These are phyloP conservation scores for Hirundo rustica DNA, from an alignment of 2,797 vertebrate genomes.

Conservation along the genomic window DNA sequence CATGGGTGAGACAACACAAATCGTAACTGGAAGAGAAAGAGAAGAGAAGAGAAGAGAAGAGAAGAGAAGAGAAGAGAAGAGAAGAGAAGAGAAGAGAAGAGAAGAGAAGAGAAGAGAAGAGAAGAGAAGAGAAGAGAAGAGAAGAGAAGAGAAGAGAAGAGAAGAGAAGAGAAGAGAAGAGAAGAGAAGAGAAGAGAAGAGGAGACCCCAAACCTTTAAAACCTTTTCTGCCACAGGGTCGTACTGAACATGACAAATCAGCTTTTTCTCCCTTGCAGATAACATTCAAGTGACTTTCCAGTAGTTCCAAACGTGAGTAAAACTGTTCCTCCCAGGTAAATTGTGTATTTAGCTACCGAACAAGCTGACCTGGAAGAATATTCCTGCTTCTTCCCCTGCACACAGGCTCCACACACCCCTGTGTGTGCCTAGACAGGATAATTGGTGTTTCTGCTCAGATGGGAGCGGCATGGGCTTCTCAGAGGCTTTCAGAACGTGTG, in stretches of 20 bases:
- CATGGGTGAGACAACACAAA: neutral
- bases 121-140: neutral
- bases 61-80: too few species aligned
- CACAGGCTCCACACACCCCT: conserved; percentile 40
- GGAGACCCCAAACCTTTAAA: neutral
- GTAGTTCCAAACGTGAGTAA: neutral
- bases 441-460: conserved; percentile 56
- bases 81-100: too few species aligned
- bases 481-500: conserved; percentile 22
- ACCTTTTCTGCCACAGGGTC: neutral
- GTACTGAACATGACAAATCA: neutral
- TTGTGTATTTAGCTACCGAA: neutral
- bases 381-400: conserved; percentile 47
- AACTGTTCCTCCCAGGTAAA: conserved; percentile 37
- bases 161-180: neutral
- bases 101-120: too few species aligned
- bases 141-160: too few species aligned
- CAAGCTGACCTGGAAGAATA: conserved; percentile 51
- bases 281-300: neutral
- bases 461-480: conserved; percentile 18
- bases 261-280: neutral
- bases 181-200: neutral
- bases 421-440: conserved; percentile 64
- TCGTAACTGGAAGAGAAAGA: neutral
- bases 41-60: neutral